Evolutionary conservation across 2,888 invertebrate genomes (phyloP).

Genomic region (Dolomedes plantarius): DNA sequence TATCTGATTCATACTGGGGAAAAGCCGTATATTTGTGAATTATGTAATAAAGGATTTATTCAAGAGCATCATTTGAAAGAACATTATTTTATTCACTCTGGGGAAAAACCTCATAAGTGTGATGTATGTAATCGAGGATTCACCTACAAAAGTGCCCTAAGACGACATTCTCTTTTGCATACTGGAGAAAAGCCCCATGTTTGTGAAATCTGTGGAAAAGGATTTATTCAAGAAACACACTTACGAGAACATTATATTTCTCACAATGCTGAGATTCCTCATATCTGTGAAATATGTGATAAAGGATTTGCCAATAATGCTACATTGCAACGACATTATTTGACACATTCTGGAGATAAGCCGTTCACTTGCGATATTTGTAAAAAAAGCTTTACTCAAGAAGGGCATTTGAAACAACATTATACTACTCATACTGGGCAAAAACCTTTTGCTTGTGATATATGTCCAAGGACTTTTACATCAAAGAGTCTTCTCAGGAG

Average conservation of each 20-base stretch:
- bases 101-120: slow-evolving; percentile 46
- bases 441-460: slow-evolving; percentile 39
- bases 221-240: slow-evolving; percentile 60
- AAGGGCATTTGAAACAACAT: slow-evolving; percentile 59
- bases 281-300: slow-evolving; percentile 53
- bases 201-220: slow-evolving; percentile 57
- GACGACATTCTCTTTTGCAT: slow-evolving; percentile 40
- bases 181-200: slow-evolving; percentile 60
- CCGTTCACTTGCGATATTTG: slow-evolving; percentile 45
- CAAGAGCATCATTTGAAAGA: slow-evolving; percentile 63
- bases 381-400: slow-evolving; percentile 46
- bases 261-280: slow-evolving; percentile 59
- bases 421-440: slow-evolving; percentile 35
- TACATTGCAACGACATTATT: slow-evolving; percentile 43
- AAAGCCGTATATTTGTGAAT: slow-evolving; percentile 54
- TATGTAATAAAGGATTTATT: slow-evolving; percentile 60
- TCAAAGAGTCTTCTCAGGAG: slow-evolving; percentile 43
- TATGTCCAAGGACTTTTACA: slow-evolving; percentile 38
- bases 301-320: slow-evolving; percentile 65
- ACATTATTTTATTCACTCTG: slow-evolving; percentile 55
- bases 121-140: slow-evolving; percentile 45
- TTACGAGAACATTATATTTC: slow-evolving; percentile 56
- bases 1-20: slow-evolving; percentile 59
- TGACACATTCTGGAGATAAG: slow-evolving; percentile 49
- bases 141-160: slow-evolving; percentile 54